Base-by-base conservation (phyloP, 2,797 vertebrate species). In the Acrossocheilus wenchowensis region DNA sequence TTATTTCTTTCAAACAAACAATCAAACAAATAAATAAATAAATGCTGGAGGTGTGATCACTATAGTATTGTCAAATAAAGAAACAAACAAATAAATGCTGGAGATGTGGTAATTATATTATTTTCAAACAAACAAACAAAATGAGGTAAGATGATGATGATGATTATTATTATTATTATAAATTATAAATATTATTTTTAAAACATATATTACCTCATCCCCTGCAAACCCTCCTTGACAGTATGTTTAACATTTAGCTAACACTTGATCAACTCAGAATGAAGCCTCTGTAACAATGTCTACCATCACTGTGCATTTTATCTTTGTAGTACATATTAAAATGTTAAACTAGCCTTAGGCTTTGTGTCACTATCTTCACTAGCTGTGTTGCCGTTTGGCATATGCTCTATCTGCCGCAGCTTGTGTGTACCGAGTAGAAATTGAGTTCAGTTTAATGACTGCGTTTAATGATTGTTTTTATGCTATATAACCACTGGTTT, bases 401-500 rank as follows among this genome's bases (percentile, higher is more conserved):
- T 45, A 19, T 15, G 39, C 23, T 43, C 23, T n/a, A 4, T n/a
- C 41, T 34, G 57, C 43, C 36, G 9, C 23, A 45, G 39, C n/a
- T 79, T 30, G 8, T 30, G 43, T 64, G 15, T 39, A 26, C 43
- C 36, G 21, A 66, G 26, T 23, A 43, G 5, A 77, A 83, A 74
- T 15, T 9, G 39, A 57, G 69, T 39, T 68, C 36, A 85, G n/a
- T 81, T 66, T 81, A 81, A 81, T 10, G 10, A 23, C 30, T 7
- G 26, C 0, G 11, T 78, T 85, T 69, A 78, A 78, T 69, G 36
- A 60, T 60, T 77, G 74, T 43, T 57, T 78, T 54, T 68, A 57
- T 71, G 45, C n/a, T 21, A 30, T 64, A 66, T 26, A 78, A 71
- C 66, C 43, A 71, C 10, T 1, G 5, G 2, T 57, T 48, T 77